phyloP scores from a whole-genome alignment of 2,797 vertebrate species.

The Gymnothorax javanicus region DNA sequence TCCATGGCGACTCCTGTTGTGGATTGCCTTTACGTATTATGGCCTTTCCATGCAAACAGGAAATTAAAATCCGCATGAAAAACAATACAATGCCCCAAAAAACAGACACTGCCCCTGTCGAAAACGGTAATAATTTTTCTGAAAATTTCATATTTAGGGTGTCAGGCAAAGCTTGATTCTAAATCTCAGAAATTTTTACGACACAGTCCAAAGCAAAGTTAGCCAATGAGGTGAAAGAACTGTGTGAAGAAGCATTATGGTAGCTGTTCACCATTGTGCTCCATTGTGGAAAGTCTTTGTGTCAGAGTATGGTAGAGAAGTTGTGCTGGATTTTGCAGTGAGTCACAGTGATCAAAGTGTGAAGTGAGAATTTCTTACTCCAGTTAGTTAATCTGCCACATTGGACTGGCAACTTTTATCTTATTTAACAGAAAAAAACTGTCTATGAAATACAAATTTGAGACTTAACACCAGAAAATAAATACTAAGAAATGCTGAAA shows the following conservation, averaged over 20 bases:
- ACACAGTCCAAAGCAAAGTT: neutral
- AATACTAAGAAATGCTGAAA: too few species aligned
- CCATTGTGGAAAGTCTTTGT: neutral
- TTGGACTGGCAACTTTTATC: too few species aligned
- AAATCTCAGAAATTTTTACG: neutral
- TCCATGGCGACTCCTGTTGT: neutral
- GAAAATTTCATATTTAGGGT: neutral
- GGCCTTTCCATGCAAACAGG: neutral
- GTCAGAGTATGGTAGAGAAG: neutral
- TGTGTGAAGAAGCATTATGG: neutral
- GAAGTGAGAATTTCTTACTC: too few species aligned
- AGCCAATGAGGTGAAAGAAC: neutral
- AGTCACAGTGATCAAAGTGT: too few species aligned
- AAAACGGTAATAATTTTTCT: neutral
- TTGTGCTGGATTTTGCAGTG: neutral
- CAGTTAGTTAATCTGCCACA: too few species aligned
- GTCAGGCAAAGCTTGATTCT: neutral
- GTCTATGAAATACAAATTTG: too few species aligned
- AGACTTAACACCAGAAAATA: too few species aligned
- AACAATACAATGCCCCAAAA: neutral
- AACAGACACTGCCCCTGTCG: neutral
- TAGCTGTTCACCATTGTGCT: neutral
- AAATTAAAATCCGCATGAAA: neutral
- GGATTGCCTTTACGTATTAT: conserved; percentile 3
- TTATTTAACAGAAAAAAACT: too few species aligned